Percentiles rank a stretch among this genome's conserved stretches.
Conservation (phyloP, 2,113 vertebrate species). For the Bubalus kerabau region DNA sequence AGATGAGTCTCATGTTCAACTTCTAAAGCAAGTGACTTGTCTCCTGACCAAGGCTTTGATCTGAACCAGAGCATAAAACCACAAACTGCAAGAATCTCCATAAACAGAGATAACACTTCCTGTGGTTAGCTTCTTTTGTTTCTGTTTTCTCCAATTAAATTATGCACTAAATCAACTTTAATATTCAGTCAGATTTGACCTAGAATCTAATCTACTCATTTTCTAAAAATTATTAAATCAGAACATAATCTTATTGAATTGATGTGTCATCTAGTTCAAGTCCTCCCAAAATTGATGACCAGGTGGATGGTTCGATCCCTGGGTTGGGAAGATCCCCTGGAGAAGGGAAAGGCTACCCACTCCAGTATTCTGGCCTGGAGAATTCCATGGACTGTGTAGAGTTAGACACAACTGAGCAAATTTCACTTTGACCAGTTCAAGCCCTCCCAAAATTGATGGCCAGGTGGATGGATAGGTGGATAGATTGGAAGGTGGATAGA, state of each 20-base stretch:
- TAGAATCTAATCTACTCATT: slow-evolving; percentile 41
- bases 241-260: background rate
- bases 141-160: slow-evolving; percentile 15
- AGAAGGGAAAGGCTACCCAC: background rate
- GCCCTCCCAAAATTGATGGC: background rate
- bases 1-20: background rate
- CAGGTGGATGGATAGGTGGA: background rate
- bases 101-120: background rate
- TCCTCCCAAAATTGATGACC: background rate
- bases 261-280: background rate
- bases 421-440: background rate
- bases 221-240: slow-evolving; percentile 39
- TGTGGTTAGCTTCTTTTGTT: background rate
- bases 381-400: background rate
- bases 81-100: background rate
- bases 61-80: background rate
- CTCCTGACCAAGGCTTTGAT: slow-evolving; percentile 1
- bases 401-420: background rate
- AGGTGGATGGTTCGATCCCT: background rate
- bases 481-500: background rate
- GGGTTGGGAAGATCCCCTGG: background rate
- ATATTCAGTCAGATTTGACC: slow-evolving; percentile 28
- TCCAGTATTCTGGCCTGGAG: background rate
- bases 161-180: slow-evolving; percentile 7
- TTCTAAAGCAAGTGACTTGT: background rate